phyloP scores from a whole-genome alignment of 2,113 vertebrate species.

The Aviceda subcristata region DNA sequence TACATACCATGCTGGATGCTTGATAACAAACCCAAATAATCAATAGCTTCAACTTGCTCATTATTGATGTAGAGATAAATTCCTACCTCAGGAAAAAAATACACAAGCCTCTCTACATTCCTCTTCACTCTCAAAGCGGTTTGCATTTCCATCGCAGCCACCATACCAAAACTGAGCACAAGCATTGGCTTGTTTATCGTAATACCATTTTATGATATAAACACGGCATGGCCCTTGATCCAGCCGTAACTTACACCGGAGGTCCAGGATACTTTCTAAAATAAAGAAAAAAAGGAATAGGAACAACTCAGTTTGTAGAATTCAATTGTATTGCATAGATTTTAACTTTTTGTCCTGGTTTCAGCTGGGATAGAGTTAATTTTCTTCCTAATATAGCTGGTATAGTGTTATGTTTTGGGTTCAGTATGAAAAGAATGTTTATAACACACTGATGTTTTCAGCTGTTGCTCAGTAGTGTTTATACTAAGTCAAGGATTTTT shows the following conservation, averaged over 20 bases:
- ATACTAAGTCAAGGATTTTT: no score
- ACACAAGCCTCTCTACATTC: constrained; percentile 81
- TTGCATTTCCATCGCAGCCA: constrained; percentile 82
- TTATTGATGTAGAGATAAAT: not conserved
- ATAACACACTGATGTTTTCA: no score
- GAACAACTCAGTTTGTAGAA: not conserved
- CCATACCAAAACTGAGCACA: constrained; percentile 89
- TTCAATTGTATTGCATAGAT: not conserved
- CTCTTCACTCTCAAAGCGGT: constrained; percentile 81
- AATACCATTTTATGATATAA: constrained; percentile 83
- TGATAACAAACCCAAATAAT: not conserved
- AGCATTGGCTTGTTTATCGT: constrained; percentile 83
- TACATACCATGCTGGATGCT: not conserved
- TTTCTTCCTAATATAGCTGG: no score
- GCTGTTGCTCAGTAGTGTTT: no score
- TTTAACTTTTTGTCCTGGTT: not conserved
- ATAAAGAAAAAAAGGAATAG: not conserved
- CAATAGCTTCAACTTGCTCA: not conserved
- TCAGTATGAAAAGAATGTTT: no score
- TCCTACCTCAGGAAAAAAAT: constrained; percentile 62
- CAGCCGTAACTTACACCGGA: constrained; percentile 70
- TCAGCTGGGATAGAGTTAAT: no score
- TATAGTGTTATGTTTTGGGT: no score
- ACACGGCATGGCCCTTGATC: constrained; percentile 80
- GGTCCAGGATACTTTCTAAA: constrained; percentile 57